Conservation (phyloP, 2,113 vertebrate species). For the human region DNA sequence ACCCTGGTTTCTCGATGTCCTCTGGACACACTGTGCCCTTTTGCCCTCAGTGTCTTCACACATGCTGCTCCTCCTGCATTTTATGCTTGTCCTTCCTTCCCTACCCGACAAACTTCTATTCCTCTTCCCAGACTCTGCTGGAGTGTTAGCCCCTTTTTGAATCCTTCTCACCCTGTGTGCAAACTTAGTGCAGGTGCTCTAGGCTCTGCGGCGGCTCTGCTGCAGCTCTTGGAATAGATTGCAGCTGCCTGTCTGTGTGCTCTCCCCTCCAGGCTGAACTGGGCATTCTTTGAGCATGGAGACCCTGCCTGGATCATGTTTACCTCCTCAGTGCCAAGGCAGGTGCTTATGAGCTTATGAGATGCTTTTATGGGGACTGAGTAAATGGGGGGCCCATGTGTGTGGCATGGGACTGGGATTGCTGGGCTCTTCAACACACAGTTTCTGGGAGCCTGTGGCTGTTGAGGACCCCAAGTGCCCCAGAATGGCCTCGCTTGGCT, state of each 20-base stretch:
- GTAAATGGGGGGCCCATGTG: too few species aligned
- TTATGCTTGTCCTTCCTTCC: neutral
- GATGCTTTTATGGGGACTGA: neutral
- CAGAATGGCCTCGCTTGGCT: neutral
- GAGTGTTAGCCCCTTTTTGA: neutral
- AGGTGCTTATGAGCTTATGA: neutral
- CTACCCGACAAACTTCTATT: neutral
- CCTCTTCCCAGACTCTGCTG: neutral
- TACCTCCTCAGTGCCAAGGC: neutral
- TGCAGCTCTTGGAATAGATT: rapidly evolving
- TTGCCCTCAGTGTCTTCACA: neutral
- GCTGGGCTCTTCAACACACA: rapidly evolving
- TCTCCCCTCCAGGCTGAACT: neutral
- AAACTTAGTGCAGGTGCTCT: neutral
- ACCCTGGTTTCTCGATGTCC: neutral
- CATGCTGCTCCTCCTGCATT: neutral
- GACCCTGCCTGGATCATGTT: neutral
- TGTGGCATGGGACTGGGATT: rapidly evolving
- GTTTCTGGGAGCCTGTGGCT: neutral
- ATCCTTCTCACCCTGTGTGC: rapidly evolving
- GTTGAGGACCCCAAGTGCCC: neutral
- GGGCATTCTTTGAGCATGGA: neutral
- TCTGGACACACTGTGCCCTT: neutral
- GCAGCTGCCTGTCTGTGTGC: too few species aligned
- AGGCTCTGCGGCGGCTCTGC: rapidly evolving